These are phyloP conservation scores for Argyresthia albistria DNA, from an alignment of 2,888 invertebrate genomes.

Conservation along the genomic window DNA sequence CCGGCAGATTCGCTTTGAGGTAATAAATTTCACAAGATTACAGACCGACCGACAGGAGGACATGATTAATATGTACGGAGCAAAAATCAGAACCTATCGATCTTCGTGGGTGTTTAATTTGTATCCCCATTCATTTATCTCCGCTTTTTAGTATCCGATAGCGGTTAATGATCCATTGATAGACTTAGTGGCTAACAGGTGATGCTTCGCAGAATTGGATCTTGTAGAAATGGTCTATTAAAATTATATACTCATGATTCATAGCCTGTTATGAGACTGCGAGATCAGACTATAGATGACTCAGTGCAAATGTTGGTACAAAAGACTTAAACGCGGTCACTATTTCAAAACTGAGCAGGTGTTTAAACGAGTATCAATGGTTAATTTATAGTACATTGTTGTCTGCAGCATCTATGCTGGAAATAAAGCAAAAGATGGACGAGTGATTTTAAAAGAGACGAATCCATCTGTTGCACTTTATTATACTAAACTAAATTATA, in stretches of 20 bases:
- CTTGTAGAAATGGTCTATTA: too few species aligned
- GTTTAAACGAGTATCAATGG: background rate
- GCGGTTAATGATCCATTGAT: constrained; percentile 2
- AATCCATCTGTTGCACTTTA: too few species aligned
- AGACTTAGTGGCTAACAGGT: background rate
- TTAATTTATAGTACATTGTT: too few species aligned
- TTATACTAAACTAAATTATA: too few species aligned
- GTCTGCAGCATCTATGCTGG: too few species aligned
- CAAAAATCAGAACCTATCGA: constrained; percentile 66
- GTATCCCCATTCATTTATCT: constrained; percentile 55
- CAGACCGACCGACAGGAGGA: constrained; percentile 24
- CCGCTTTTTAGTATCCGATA: constrained; percentile 29
- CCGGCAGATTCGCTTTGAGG: constrained; percentile 65
- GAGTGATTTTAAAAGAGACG: too few species aligned
- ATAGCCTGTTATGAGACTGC: too few species aligned
- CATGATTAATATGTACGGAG: constrained; percentile 60
- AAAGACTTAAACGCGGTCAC: too few species aligned
- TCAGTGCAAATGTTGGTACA: too few species aligned
- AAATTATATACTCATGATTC: too few species aligned
- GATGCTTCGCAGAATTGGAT: background rate
- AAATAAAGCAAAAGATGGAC: too few species aligned
- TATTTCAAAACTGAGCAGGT: background rate
- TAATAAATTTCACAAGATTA: constrained; percentile 67
- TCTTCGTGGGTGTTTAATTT: constrained; percentile 70
- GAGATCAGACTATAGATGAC: too few species aligned